Evolutionary conservation across 2,888 invertebrate species (phyloP).

Genomic region (Teleogryllus oceanicus): DNA sequence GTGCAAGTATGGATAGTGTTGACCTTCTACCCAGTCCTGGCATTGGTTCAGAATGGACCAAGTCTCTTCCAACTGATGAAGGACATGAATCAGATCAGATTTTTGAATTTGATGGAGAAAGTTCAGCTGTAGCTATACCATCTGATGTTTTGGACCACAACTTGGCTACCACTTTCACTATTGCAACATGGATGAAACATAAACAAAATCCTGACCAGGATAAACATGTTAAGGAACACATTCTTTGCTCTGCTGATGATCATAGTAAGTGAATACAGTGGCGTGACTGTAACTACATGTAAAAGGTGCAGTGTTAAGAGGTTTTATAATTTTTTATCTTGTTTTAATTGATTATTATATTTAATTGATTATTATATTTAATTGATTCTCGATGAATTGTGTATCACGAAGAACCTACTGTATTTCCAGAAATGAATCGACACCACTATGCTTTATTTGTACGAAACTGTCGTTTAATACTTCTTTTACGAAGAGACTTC

Average conservation of each 20-base stretch:
- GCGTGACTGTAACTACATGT: not conserved
- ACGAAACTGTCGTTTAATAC: constrained; percentile 92
- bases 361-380: not conserved
- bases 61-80: constrained; percentile 58
- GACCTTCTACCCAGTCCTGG: constrained; percentile 83
- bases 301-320: not conserved
- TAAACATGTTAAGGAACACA: constrained; percentile 92
- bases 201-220: constrained; percentile 73
- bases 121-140: constrained; percentile 82
- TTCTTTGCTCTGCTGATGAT: constrained; percentile 95
- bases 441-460: constrained; percentile 98
- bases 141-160: constrained; percentile 70
- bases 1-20: constrained; percentile 76
- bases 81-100: constrained; percentile 80
- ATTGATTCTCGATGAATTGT: not conserved
- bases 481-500: constrained; percentile 85
- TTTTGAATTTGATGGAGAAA: constrained; percentile 91
- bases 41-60: constrained; percentile 59
- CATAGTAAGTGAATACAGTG: constrained; percentile 66
- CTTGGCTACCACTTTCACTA: constrained; percentile 77
- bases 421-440: constrained; percentile 85
- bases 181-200: constrained; percentile 95
- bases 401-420: constrained; percentile 20
- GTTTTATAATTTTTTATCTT: too few species aligned
- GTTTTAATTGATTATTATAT: too few species aligned